These are phyloP conservation scores for Masticophis lateralis DNA, from an alignment of 2,797 vertebrate species.

Conservation along the genomic window DNA sequence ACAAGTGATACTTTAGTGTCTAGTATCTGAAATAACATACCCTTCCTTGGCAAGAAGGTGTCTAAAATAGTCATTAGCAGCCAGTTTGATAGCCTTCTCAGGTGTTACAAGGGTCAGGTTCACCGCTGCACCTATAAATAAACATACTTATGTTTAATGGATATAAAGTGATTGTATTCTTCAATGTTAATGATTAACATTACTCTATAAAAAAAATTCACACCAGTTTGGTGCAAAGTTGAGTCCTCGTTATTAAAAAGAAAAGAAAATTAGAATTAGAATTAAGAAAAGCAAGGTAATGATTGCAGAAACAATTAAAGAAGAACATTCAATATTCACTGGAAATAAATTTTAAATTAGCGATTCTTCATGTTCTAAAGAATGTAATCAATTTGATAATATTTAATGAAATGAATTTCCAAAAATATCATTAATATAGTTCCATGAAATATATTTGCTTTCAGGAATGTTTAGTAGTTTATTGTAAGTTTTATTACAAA, in stretches of 20 bases:
- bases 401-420: not conserved
- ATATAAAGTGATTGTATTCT: not conserved
- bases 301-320: not conserved
- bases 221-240: not conserved
- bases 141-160: not conserved
- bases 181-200: not conserved
- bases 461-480: not conserved
- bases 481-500: not conserved
- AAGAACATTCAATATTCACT: not conserved
- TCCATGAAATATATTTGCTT: not conserved
- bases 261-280: not conserved
- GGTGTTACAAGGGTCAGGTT: slow-evolving; percentile 83
- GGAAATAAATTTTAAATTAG: not conserved
- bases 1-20: not conserved
- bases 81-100: slow-evolving; percentile 84
- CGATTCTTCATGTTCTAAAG: not conserved
- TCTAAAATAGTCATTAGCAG: slow-evolving; percentile 82
- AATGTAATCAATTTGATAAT: not conserved
- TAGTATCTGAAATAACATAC: slow-evolving; percentile 56
- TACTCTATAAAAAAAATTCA: not conserved
- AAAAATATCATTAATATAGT: not conserved
- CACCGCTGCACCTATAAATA: slow-evolving; percentile 77
- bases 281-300: not conserved
- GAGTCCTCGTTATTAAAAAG: not conserved
- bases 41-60: slow-evolving; percentile 75